These are phyloP conservation scores for Sinocyclocheilus anophthalmus DNA, from an alignment of 2,113 vertebrate genomes.

Conservation along the genomic window DNA sequence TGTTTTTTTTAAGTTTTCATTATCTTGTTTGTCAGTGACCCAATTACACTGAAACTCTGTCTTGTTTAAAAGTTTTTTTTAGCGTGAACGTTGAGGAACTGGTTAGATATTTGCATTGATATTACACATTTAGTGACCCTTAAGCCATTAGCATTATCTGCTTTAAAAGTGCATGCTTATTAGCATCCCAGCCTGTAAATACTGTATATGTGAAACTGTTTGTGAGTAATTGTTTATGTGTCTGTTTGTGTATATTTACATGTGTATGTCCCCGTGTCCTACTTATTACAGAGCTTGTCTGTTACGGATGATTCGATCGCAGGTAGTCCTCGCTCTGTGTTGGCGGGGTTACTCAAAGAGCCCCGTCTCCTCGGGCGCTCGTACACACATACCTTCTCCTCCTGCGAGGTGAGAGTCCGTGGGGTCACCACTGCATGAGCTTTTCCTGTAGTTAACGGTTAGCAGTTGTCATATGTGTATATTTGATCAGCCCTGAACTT, in stretches of 20 bases:
- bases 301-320: slow-evolving; percentile 80
- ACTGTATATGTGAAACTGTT: neutral
- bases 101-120: neutral
- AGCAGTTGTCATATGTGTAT: neutral
- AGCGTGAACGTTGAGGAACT: neutral
- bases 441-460: neutral
- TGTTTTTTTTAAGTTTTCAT: neutral
- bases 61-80: neutral
- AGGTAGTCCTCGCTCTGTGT: slow-evolving; percentile 81
- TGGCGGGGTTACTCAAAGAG: slow-evolving; percentile 83
- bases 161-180: neutral
- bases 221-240: slow-evolving; percentile 7
- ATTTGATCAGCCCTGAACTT: neutral
- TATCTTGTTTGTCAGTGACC: neutral
- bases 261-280: slow-evolving; percentile 58
- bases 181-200: neutral
- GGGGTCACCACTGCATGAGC: slow-evolving; percentile 28
- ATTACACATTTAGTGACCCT: neutral
- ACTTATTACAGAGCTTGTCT: slow-evolving; percentile 83
- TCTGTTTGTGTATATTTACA: slow-evolving; percentile 42
- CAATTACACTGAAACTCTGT: neutral
- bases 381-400: slow-evolving; percentile 86
- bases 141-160: no score
- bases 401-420: slow-evolving; percentile 85
- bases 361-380: slow-evolving; percentile 84